Base-by-base conservation (phyloP, 1,140 invertebrate species). In the Penaeus vannamei region DNA sequence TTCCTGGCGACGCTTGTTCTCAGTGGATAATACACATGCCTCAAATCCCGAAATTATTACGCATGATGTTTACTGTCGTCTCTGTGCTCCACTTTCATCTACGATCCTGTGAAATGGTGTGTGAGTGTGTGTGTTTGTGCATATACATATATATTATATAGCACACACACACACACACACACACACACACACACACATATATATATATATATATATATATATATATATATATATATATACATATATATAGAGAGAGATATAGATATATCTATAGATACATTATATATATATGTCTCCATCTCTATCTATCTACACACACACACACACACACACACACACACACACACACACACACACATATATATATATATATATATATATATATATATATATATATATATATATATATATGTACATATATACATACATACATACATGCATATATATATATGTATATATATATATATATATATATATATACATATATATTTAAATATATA, bases 311-410 rank as follows among this genome's bases (percentile, higher is more conserved):
- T 72, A 72, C n/a, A 72, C n/a, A 72, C n/a, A 72, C n/a, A 72
- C n/a, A 72, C n/a, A 72, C n/a, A 60, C 59, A 22, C 14, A 22
- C 59, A 60, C 59, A 60, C 59, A 60, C 59, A 59, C 29, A 61
- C 19, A 61, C 26, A 72, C 5, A 61, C 59, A 29, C 59, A 82
- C 59, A 59, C 59, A 82, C 59, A 82, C 59, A 81, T 82, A 82
- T 59, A 59, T 82, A 59, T 82, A 82, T 82, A 82, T 82, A 82
- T 59, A 82, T 82, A 82, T 82, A 82, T 82, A 82, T 82, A 82
- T 82, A 82, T 82, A 59, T 82, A 59, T 59, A 59, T 82, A 59
- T 82, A 59, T 82, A 82, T 82, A 60, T 60, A 83, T 83, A 83
- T 83, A 83, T 83, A 60, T 83, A 62, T 83, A 60, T 83, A 60